Evolutionary conservation across 2,797 vertebrate species (phyloP), one percentile per base, ranked within the genome.

Genomic region (Setipinna tenuifilis): DNA sequence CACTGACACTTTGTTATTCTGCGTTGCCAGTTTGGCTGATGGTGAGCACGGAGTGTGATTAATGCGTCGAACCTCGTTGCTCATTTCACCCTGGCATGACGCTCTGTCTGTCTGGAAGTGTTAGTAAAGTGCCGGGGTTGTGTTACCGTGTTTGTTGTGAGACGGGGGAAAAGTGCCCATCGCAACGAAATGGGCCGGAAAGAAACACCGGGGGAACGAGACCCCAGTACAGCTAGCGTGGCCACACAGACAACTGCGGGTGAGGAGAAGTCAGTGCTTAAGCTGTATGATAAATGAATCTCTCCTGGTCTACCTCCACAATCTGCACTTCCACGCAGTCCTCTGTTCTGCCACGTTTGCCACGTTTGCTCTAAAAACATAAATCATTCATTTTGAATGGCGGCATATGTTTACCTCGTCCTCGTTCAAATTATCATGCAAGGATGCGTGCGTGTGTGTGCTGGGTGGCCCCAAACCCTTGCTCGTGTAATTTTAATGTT

Each of bases 1-100:
- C 87, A 88, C 87, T 90, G 92, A 90, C 90, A 87, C 88, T 88
- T 88, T 87, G 91, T 92, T 93, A 91, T 94, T 91, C 87, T 86
- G 84, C 88, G 89, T 88, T 62, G 88, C 78, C 90, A 87, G 86
- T 89, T 89, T 83, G 85, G 83, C 57, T 83, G 90, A 83, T 92
- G 89, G 88, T 85, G 90, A 85, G 84, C 35, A 10, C 57, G 14
- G 83, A 89, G 89, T 88, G 87, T 88, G 89, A 89, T 81, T 82
- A 85, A 82, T 87, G 85, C 46, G 80, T 85, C 83, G 84, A 17
- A 83, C 59, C 83, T 85, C 68, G 14, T 35, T 54, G 80, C 80
- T 44, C 50, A 59, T 87, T 68, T 59, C 81, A 48, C 25, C 75
- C 75, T 9, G 71, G 31, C 16, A 35, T 44, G 71, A 6, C 71